Percentiles rank a stretch among this genome's conserved stretches.
Conservation (phyloP, 92 coral and sea anemone genomes). For the Plumapathes pennacea region DNA sequence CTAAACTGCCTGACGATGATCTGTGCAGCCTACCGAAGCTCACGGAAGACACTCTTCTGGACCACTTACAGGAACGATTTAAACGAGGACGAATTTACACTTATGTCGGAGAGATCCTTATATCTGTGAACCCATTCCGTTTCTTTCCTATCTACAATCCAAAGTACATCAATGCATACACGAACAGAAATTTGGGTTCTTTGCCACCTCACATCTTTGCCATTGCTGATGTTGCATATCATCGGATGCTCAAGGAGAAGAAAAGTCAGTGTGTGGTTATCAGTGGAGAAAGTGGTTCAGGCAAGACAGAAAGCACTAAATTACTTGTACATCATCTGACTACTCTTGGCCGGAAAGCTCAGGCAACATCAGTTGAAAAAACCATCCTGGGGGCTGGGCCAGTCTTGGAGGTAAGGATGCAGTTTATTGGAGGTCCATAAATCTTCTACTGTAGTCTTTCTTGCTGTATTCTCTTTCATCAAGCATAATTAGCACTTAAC, state of each 20-base stretch:
- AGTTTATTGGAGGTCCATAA: too few relatives aligned
- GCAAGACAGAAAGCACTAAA: slow-evolving; percentile 98
- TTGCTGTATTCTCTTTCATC: too few relatives aligned
- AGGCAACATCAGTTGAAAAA: slow-evolving; percentile 90
- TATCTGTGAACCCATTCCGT: slow-evolving; percentile 94
- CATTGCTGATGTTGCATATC: slow-evolving; percentile 94
- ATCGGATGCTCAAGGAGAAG: slow-evolving; percentile 90
- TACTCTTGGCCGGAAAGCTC: slow-evolving; percentile 85
- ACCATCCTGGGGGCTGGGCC: slow-evolving; percentile 98
- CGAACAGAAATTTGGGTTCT: slow-evolving; percentile 85
- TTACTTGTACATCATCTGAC: slow-evolving; percentile 95
- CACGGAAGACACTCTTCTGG: slow-evolving; percentile 83
- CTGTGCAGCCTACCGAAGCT: slow-evolving; percentile 82
- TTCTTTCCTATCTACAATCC: slow-evolving; percentile 99
- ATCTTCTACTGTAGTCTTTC: too few relatives aligned
- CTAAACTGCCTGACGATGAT: slow-evolving; percentile 83
- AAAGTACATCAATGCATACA: slow-evolving; percentile 85
- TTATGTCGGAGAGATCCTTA: slow-evolving; percentile 94
- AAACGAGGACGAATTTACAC: slow-evolving; percentile 90
- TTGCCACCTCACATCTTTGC: slow-evolving; percentile 98
- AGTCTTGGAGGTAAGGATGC: slow-evolving; percentile 83
- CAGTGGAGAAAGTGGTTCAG: slow-evolving; percentile 98
- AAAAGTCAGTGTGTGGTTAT: slow-evolving; percentile 96
- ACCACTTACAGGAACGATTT: slow-evolving; percentile 78
- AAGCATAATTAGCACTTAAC: too few relatives aligned